Evolutionary conservation across 2,113 vertebrate species (phyloP).

Genomic region (Syngnathoides biaculeatus): DNA sequence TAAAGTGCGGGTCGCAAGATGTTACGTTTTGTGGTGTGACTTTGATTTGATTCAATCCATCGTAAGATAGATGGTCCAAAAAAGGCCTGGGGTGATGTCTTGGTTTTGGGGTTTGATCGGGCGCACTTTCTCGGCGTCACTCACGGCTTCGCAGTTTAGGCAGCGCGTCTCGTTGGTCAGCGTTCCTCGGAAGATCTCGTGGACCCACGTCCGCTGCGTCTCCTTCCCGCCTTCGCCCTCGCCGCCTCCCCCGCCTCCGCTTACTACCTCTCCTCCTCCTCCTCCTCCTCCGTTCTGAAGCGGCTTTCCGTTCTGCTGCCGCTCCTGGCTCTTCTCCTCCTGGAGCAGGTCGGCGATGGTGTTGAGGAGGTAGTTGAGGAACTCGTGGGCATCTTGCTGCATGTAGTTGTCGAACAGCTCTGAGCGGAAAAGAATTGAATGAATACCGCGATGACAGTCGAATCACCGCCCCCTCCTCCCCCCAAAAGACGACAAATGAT

Average conservation of each 20-base stretch:
- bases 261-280: slow-evolving; percentile 60
- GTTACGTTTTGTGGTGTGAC: no score
- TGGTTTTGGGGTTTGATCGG: no score
- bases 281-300: slow-evolving; percentile 77
- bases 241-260: slow-evolving; percentile 45
- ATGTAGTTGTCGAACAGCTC: slow-evolving; percentile 99
- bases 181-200: slow-evolving; percentile 93
- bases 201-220: slow-evolving; percentile 86
- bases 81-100: no score
- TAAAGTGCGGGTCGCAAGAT: no score
- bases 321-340: slow-evolving; percentile 92
- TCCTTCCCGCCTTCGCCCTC: slow-evolving; percentile 80
- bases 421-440: slow-evolving; percentile 57
- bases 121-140: slow-evolving; percentile 24
- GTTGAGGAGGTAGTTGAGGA: slow-evolving; percentile 95
- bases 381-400: slow-evolving; percentile 98
- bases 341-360: slow-evolving; percentile 96
- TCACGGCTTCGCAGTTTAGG: slow-evolving; percentile 92
- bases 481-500: no score
- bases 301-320: slow-evolving; percentile 94
- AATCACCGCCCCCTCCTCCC: no score
- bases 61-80: no score
- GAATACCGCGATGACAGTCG: no score
- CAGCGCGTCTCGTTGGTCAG: slow-evolving; percentile 93
- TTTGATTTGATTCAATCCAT: no score